Conservation (phyloP, 2,888 invertebrate genomes). For the Lasioglossum morio region DNA sequence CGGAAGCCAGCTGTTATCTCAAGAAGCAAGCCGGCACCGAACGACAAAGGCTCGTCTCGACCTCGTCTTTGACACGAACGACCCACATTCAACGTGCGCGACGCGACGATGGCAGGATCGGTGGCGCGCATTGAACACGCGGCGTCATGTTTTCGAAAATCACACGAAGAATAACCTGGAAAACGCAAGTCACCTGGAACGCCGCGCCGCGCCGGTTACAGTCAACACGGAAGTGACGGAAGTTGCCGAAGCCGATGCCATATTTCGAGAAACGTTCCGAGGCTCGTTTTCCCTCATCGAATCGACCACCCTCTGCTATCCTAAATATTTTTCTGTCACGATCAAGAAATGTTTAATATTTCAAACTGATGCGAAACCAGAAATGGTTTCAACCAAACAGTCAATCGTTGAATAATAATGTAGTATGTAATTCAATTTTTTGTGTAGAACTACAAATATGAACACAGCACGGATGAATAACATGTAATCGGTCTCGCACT, state of each 20-base stretch:
- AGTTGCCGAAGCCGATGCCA: background rate
- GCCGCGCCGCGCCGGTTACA: too few relatives aligned
- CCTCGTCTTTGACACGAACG: constrained; percentile 57
- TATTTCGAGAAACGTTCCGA: background rate
- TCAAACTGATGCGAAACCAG: too few relatives aligned
- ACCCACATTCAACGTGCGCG: constrained; percentile 48
- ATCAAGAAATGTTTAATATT: too few relatives aligned
- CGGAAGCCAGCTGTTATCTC: constrained; percentile 66
- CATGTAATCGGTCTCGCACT: too few relatives aligned
- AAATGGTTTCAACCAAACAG: too few relatives aligned
- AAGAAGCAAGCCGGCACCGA: constrained; percentile 62
- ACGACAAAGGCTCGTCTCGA: constrained; percentile 60
- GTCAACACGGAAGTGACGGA: background rate
- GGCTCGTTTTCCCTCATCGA: too few relatives aligned
- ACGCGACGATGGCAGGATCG: constrained; percentile 14
- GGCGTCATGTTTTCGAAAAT: background rate
- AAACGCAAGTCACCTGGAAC: background rate
- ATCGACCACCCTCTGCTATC: too few relatives aligned
- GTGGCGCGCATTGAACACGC: background rate
- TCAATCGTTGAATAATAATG: too few relatives aligned
- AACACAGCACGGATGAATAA: too few relatives aligned
- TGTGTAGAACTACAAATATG: too few relatives aligned
- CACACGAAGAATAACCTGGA: background rate
- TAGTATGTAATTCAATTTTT: too few relatives aligned
- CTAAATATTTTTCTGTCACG: too few relatives aligned